A percentile compares a stretch with the other conserved stretches of the same genome.
Evolutionary conservation across 1,140 invertebrate genomes (phyloP).

Genomic region (Cyclargus thomasi): DNA sequence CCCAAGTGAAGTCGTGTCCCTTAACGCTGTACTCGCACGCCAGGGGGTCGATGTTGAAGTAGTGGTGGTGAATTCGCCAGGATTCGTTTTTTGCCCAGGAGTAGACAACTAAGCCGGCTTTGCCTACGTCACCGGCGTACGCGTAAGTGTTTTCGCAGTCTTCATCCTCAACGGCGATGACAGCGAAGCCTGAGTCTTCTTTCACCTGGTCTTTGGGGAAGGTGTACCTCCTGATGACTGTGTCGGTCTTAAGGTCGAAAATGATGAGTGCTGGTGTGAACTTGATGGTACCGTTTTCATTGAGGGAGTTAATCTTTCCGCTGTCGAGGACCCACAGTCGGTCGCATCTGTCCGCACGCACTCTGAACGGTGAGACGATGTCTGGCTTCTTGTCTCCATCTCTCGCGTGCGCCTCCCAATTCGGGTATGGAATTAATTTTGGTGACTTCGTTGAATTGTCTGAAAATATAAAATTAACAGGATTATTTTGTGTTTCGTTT

Average conservation of each 20-base stretch:
- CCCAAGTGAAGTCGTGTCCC: constrained; percentile 84
- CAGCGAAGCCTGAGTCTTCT: constrained; percentile 83
- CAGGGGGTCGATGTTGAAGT: constrained; percentile 81
- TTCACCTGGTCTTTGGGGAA: constrained; percentile 80
- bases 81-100: constrained; percentile 80
- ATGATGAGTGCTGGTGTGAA: constrained; percentile 79
- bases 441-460: constrained; percentile 80
- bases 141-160: constrained; percentile 81
- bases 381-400: constrained; percentile 72
- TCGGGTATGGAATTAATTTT: constrained; percentile 82
- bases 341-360: constrained; percentile 83
- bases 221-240: constrained; percentile 77
- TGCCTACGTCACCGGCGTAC: constrained; percentile 80
- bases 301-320: constrained; percentile 79
- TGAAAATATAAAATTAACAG: constrained; percentile 55
- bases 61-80: constrained; percentile 83
- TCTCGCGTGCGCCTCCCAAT: constrained; percentile 80
- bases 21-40: constrained; percentile 83
- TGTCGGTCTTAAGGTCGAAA: constrained; percentile 84
- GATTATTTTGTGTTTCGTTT: neutral
- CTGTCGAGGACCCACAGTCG: constrained; percentile 87
- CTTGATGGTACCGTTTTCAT: constrained; percentile 68
- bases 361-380: constrained; percentile 84
- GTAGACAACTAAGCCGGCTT: constrained; percentile 81
- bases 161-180: constrained; percentile 83